Conservation (phyloP, 2,797 vertebrate species). For the Artibeus jamaicensis region DNA sequence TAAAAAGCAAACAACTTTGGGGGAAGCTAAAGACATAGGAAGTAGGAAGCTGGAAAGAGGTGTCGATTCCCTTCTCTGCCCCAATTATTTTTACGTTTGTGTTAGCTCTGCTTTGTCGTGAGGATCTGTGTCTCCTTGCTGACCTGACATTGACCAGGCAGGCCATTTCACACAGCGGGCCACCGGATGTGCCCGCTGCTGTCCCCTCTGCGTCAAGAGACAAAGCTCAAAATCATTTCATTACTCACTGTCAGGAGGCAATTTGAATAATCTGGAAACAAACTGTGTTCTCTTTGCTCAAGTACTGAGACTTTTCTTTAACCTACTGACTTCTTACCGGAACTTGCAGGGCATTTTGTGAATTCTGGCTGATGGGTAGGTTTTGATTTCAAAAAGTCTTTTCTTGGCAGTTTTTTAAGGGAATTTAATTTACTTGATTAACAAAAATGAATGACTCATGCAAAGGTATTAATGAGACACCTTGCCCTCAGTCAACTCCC, state of each 20-base stretch:
- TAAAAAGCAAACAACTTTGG: background rate
- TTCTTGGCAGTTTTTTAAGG: background rate
- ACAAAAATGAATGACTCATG: constrained; percentile 51
- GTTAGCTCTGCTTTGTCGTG: background rate
- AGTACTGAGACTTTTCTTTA: background rate
- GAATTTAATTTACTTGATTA: constrained; percentile 40
- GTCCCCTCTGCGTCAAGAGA: background rate
- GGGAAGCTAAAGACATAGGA: background rate
- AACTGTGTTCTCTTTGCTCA: constrained; percentile 24
- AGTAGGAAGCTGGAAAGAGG: background rate
- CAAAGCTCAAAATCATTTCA: background rate
- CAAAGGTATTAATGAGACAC: background rate
- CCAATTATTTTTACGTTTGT: background rate
- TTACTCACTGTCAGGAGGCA: background rate
- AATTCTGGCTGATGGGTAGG: constrained; percentile 42
- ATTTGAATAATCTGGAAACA: constrained; percentile 1
- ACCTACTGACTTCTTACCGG: constrained; percentile 17
- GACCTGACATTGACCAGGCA: background rate
- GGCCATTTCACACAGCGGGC: background rate
- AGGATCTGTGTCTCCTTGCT: background rate
- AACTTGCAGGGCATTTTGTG: constrained; percentile 56
- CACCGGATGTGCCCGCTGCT: background rate
- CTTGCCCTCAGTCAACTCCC: background rate
- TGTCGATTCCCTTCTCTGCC: background rate
- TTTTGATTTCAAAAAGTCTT: background rate